phyloP scores from a whole-genome alignment of 64 coral and sea anemone species.

The Actinia tenebrosa region DNA sequence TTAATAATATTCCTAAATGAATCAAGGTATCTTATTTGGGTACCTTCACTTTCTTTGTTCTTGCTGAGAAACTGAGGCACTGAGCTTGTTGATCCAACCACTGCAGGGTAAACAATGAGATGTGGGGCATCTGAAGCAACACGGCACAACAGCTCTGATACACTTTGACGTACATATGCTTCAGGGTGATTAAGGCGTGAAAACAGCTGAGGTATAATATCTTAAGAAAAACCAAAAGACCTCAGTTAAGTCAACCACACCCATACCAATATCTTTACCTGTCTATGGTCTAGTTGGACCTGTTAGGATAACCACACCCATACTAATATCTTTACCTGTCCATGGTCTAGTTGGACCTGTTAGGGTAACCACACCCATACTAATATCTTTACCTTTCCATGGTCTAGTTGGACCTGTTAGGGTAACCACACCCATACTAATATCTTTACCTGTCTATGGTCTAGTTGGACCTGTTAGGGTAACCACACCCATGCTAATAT shows the following conservation, averaged over 20 bases:
- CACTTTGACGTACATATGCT: constrained; percentile 87
- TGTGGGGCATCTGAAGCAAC: constrained; percentile 93
- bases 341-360: too few species aligned
- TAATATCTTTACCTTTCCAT: too few species aligned
- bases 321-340: too few species aligned
- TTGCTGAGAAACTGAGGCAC: constrained; percentile 67
- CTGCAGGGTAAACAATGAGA: constrained; percentile 91
- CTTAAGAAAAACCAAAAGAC: constrained; percentile 33
- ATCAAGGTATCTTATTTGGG: too few species aligned
- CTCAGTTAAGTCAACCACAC: not conserved
- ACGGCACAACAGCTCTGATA: constrained; percentile 93
- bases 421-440: too few species aligned
- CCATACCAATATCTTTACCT: too few species aligned
- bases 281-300: too few species aligned
- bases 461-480: constrained; percentile 47
- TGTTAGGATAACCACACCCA: too few species aligned
- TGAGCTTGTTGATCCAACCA: constrained; percentile 79
- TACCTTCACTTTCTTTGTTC: constrained; percentile 72
- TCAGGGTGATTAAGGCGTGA: constrained; percentile 97
- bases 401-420: too few species aligned
- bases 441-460: constrained; percentile 92
- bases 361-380: too few species aligned
- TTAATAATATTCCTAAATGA: too few species aligned
- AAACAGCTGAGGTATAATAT: constrained; percentile 93
- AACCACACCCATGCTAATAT: not conserved